Conservation (phyloP, 2,797 vertebrate species). For the Triplophysa bombifrons region DNA sequence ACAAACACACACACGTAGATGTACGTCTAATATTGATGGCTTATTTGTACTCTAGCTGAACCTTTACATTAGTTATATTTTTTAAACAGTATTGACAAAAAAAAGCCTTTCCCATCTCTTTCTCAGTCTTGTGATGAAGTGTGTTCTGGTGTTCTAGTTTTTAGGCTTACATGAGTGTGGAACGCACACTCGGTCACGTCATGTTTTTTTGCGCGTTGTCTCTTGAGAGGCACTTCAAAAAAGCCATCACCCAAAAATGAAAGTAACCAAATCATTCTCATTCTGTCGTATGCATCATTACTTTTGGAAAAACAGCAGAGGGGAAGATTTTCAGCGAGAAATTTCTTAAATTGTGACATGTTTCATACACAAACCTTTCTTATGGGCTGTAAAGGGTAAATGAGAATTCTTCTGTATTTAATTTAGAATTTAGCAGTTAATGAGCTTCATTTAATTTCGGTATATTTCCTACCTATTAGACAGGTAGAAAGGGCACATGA, state of each 20-base stretch:
- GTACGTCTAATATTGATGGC: conserved; percentile 28
- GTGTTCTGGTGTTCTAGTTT: not conserved
- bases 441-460: too few relatives aligned
- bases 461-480: too few relatives aligned
- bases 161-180: not conserved
- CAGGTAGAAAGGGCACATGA: too few relatives aligned
- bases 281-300: too few relatives aligned
- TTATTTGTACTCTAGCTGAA: conserved; percentile 11
- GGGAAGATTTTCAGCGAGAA: too few relatives aligned
- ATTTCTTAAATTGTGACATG: too few relatives aligned
- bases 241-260: not conserved
- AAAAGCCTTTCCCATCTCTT: not conserved
- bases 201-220: not conserved
- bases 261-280: too few relatives aligned
- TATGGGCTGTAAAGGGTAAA: too few relatives aligned
- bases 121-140: not conserved
- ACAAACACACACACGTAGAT: not conserved
- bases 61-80: conserved; percentile 6
- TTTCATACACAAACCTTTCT: too few relatives aligned
- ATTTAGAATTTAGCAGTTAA: too few relatives aligned
- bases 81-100: conserved; percentile 23
- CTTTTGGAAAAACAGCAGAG: too few relatives aligned
- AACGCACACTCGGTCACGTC: not conserved
- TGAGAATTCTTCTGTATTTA: too few relatives aligned
- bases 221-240: not conserved